Percentiles rank a stretch among this genome's conserved stretches.
Conservation (phyloP, 2,113 vertebrate species). For the Eretmodus cyanostictus region DNA sequence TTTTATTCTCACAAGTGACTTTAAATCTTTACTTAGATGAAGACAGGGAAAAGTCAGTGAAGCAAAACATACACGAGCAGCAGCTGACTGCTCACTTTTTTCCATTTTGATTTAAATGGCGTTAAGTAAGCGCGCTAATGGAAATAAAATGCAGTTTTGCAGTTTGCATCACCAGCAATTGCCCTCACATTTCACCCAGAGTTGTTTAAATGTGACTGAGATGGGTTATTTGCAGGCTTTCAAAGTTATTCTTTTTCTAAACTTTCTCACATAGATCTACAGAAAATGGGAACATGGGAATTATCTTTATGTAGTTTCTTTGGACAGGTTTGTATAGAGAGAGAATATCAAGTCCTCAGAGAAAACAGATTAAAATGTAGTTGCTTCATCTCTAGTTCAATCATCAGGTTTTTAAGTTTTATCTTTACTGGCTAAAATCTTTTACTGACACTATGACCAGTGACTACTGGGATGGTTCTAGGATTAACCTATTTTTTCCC, state of each 20-base stretch:
- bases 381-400: neutral
- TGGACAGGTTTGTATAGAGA: neutral
- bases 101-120: neutral
- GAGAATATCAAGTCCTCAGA: neutral
- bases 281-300: neutral
- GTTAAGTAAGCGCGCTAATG: neutral
- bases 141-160: neutral
- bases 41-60: neutral
- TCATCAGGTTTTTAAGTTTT: neutral
- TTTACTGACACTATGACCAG: neutral
- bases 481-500: conserved; percentile 10
- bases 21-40: neutral
- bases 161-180: neutral
- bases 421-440: neutral
- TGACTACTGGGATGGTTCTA: neutral
- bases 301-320: neutral
- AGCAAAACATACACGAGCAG: neutral
- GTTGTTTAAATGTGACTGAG: neutral
- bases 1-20: neutral
- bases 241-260: neutral
- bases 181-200: neutral
- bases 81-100: neutral
- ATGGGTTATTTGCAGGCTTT: neutral
- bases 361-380: neutral
- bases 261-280: neutral